These are phyloP conservation scores for Uromys caudimaculatus DNA, from an alignment of 2,797 vertebrate genomes.

Conservation along the genomic window DNA sequence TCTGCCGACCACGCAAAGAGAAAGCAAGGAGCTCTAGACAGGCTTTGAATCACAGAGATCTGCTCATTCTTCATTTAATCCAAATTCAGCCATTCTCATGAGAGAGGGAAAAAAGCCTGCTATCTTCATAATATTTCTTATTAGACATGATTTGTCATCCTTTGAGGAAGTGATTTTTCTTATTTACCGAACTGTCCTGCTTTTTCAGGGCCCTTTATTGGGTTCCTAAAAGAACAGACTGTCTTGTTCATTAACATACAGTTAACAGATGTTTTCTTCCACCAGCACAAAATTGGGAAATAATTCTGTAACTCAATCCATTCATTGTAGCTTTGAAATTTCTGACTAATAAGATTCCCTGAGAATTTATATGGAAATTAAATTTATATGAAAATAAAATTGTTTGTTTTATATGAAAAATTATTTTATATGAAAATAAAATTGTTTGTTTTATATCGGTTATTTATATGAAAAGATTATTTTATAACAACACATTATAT, in stretches of 20 bases:
- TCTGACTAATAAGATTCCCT: constrained; percentile 82
- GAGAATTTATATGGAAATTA: constrained; percentile 79
- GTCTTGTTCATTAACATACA: constrained; percentile 88
- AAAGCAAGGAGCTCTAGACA: constrained; percentile 40
- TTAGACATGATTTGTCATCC: constrained; percentile 20
- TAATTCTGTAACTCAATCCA: constrained; percentile 84
- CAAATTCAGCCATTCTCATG: constrained; percentile 48
- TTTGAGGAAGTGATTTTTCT: constrained; percentile 62
- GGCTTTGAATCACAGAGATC: constrained; percentile 69
- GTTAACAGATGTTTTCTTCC: constrained; percentile 87
- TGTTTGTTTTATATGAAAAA: too few relatives aligned
- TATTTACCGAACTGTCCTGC: constrained; percentile 68
- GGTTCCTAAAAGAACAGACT: constrained; percentile 85
- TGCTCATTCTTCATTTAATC: not conserved
- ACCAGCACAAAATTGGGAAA: constrained; percentile 84
- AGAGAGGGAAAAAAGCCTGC: constrained; percentile 60
- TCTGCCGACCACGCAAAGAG: constrained; percentile 60
- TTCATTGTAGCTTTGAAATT: constrained; percentile 83
- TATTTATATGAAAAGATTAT: constrained; percentile 84
- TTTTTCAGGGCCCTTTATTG: constrained; percentile 70
- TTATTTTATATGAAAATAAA: too few relatives aligned
- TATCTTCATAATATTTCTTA: constrained; percentile 66
- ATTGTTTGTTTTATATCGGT: too few relatives aligned
- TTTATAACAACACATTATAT: constrained; percentile 83
- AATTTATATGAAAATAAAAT: too few relatives aligned